Conservation (phyloP, 1,140 invertebrate genomes). For the Macrosteles quadrilineatus region DNA sequence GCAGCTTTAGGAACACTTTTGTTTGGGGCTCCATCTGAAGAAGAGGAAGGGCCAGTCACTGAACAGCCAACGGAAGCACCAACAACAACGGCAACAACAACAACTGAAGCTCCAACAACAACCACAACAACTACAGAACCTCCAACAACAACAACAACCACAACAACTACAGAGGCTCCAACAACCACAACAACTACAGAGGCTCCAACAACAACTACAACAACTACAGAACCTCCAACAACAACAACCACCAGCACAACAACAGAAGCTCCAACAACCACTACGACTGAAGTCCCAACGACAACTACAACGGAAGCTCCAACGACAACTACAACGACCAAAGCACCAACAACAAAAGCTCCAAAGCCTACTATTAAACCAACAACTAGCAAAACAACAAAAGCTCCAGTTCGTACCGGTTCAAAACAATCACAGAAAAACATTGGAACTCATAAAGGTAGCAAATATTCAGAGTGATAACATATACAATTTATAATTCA, state of each 20-base stretch:
- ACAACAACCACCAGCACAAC: slow-evolving; percentile 28
- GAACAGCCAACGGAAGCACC: too few relatives aligned
- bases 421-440: background rate
- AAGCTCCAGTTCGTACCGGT: background rate
- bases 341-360: background rate
- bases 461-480: too few relatives aligned
- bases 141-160: slow-evolving; percentile 14
- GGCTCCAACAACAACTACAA: slow-evolving; percentile 25
- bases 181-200: slow-evolving; percentile 22
- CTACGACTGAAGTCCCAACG: slow-evolving; percentile 31
- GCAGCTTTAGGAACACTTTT: too few relatives aligned
- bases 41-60: too few relatives aligned
- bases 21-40: too few relatives aligned
- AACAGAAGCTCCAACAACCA: slow-evolving; percentile 16
- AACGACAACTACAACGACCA: background rate
- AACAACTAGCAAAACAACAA: background rate
- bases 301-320: slow-evolving; percentile 27
- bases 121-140: slow-evolving; percentile 23
- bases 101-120: slow-evolving; percentile 24
- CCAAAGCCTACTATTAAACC: background rate
- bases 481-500: too few relatives aligned
- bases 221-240: slow-evolving; percentile 27
- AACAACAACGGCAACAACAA: slow-evolving; percentile 27
- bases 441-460: background rate
- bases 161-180: slow-evolving; percentile 23